phyloP scores from a whole-genome alignment of 2,113 vertebrate species.

The Butorides virescens region DNA sequence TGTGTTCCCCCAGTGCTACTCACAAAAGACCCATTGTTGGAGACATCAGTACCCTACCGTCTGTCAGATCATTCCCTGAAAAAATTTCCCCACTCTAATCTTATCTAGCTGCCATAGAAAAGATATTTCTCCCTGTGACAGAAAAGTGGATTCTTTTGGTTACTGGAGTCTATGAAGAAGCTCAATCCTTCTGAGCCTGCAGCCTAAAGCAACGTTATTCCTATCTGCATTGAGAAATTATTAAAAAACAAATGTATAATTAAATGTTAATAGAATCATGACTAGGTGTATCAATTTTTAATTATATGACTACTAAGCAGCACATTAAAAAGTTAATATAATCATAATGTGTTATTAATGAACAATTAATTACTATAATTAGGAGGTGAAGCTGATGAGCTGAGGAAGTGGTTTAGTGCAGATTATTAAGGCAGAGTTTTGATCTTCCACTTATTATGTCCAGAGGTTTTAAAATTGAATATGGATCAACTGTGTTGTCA shows the following conservation, averaged over 20 bases:
- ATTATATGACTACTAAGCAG: neutral
- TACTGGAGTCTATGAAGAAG: neutral
- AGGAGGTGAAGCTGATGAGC: neutral
- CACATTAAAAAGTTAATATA: constrained; percentile 24
- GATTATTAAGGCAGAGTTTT: neutral
- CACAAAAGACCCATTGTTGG: neutral
- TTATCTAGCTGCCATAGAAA: neutral
- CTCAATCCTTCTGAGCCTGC: neutral
- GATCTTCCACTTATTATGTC: neutral
- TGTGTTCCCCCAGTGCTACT: neutral
- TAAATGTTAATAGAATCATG: neutral
- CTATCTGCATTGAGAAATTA: neutral
- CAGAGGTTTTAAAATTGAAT: neutral
- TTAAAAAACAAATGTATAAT: neutral
- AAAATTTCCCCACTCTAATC: neutral
- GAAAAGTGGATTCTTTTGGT: neutral
- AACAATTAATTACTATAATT: constrained; percentile 45
- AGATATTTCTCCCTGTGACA: neutral
- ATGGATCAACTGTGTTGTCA: neutral
- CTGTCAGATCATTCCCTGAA: neutral
- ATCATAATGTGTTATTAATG: neutral
- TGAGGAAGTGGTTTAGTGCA: neutral
- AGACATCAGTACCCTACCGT: accelerated
- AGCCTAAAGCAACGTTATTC: neutral
- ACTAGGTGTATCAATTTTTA: neutral